phyloP scores from a whole-genome alignment of 2,888 invertebrate genomes.

The Phlogophora meticulosa region DNA sequence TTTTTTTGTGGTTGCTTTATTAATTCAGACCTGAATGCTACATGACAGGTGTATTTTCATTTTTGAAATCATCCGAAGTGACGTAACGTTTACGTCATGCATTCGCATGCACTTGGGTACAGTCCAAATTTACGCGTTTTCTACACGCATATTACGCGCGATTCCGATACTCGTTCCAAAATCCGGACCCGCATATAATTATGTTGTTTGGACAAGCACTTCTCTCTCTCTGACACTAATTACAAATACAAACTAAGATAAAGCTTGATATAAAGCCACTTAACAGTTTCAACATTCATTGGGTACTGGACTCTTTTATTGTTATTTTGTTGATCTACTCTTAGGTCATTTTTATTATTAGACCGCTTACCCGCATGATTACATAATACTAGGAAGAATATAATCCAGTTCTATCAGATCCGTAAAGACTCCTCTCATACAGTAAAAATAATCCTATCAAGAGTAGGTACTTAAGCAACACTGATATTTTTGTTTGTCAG shows the following conservation, averaged over 20 bases:
- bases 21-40: too few relatives aligned
- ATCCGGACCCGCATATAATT: too few relatives aligned
- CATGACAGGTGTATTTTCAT: too few relatives aligned
- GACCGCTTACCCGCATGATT: neutral
- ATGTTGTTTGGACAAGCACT: neutral
- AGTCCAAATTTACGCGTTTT: neutral
- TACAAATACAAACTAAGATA: constrained; percentile 5
- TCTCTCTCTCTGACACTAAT: neutral
- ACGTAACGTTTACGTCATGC: too few relatives aligned
- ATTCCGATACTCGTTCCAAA: neutral
- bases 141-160: neutral
- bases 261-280: neutral
- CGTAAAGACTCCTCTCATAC: neutral
- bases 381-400: neutral
- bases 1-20: too few relatives aligned
- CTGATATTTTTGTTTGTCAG: constrained; percentile 6
- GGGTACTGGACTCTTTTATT: neutral
- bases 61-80: too few relatives aligned
- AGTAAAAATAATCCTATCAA: constrained; percentile 7
- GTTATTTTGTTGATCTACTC: neutral
- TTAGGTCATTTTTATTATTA: constrained; percentile 7
- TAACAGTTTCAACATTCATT: neutral
- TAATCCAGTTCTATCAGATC: constrained; percentile 2
- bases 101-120: too few relatives aligned
- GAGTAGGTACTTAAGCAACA: neutral